A percentile compares a stretch with the other conserved stretches of the same genome.
Evolutionary conservation across 2,113 vertebrate species (phyloP).

Genomic region (Pachypanchax playfairii): DNA sequence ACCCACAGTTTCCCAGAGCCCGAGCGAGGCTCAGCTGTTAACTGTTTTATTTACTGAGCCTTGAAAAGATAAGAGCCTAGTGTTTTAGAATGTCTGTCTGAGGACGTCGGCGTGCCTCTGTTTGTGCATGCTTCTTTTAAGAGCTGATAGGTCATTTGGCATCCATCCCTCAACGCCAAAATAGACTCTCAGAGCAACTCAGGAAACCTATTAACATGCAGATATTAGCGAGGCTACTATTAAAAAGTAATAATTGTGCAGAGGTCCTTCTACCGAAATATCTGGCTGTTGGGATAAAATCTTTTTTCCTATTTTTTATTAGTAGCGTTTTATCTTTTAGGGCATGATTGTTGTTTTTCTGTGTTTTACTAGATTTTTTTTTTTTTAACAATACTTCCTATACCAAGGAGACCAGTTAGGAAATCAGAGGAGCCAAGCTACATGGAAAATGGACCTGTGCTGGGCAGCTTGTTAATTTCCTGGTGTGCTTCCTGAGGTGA

Average conservation of each 20-base stretch:
- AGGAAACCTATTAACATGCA: conserved; percentile 51
- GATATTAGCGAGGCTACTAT: conserved; percentile 6
- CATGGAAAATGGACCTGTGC: conserved; percentile 63
- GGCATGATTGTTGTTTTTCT: conserved; percentile 17
- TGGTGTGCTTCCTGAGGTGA: conserved; percentile 63
- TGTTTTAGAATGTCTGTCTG: conserved; percentile 64
- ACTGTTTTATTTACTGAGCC: conserved; percentile 76
- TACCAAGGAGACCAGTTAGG: conserved; percentile 35
- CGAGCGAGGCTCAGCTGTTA: conserved; percentile 58
- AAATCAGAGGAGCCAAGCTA: conserved; percentile 54
- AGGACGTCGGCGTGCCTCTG: conserved; percentile 52
- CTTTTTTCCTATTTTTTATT: conserved; percentile 44
- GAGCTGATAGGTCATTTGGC: conserved; percentile 69
- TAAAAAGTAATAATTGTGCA: conserved; percentile 40
- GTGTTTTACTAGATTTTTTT: conserved; percentile 31
- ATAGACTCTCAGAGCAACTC: conserved; percentile 58
- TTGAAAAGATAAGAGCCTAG: conserved; percentile 72
- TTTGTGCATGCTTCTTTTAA: conserved; percentile 52
- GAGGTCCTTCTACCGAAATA: conserved; percentile 42
- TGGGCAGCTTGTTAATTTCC: conserved; percentile 70
- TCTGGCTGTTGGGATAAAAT: conserved; percentile 51
- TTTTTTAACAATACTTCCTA: conserved; percentile 13
- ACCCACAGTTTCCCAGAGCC: conserved; percentile 17
- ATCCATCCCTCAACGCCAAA: conserved; percentile 53
- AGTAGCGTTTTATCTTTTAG: conserved; percentile 14